Percentiles rank a stretch among this genome's conserved stretches.
Conservation (phyloP, 1,140 invertebrate genomes). For the Phocides pigmalion region DNA sequence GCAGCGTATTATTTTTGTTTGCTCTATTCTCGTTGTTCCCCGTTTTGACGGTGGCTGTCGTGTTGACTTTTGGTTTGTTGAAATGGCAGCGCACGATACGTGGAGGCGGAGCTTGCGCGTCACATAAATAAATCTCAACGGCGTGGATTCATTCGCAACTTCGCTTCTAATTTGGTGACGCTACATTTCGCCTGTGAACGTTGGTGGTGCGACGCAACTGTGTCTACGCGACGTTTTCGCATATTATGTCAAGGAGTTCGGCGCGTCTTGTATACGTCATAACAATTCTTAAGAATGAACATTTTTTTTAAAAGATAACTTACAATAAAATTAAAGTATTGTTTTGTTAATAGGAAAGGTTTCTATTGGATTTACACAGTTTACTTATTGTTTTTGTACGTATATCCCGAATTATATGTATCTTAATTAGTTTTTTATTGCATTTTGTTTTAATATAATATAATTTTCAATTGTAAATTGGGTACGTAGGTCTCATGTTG, state of each 20-base stretch:
- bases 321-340: too few species aligned
- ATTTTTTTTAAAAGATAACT: too few species aligned
- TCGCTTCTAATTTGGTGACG: constrained; percentile 80
- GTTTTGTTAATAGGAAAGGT: too few species aligned
- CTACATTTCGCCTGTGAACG: constrained; percentile 38
- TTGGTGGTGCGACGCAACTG: constrained; percentile 46
- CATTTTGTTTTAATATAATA: too few species aligned
- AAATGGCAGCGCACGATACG: constrained; percentile 36
- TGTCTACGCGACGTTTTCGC: neutral
- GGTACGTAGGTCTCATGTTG: neutral
- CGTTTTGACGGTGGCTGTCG: constrained; percentile 51
- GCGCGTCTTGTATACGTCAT: constrained; percentile 35
- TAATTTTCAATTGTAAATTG: too few species aligned
- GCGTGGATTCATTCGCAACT: constrained; percentile 40
- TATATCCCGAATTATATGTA: too few species aligned
- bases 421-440: too few species aligned
- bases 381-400: too few species aligned
- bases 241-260: constrained; percentile 6
- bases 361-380: too few species aligned
- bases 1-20: constrained; percentile 35
- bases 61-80: constrained; percentile 58
- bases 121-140: constrained; percentile 58
- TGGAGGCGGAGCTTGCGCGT: constrained; percentile 66
- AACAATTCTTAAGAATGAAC: too few species aligned
- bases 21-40: constrained; percentile 53